Evolutionary conservation across 2,797 vertebrate species (phyloP).

Genomic region (Malurus splendens): DNA sequence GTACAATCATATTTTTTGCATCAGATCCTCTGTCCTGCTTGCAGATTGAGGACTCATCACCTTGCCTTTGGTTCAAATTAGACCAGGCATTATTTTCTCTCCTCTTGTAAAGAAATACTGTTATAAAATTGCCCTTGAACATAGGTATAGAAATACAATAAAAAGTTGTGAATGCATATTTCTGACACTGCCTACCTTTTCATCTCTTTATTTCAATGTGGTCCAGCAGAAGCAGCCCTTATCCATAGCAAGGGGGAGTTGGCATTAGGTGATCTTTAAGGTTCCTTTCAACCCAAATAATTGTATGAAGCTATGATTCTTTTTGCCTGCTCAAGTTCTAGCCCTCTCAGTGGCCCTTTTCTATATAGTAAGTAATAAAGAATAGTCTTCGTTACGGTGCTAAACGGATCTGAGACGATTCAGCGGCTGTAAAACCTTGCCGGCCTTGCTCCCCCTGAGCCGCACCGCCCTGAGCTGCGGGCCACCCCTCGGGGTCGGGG

Average conservation of each 20-base stretch:
- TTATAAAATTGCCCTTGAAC: neutral
- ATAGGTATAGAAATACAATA: neutral
- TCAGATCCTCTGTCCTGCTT: neutral
- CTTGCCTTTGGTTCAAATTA: neutral
- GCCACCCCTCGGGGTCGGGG: fast-evolving
- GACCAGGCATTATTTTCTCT: neutral
- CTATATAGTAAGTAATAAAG: fast-evolving
- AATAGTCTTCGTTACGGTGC: fast-evolving
- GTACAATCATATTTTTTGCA: neutral
- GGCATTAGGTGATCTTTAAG: neutral
- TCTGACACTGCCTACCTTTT: neutral
- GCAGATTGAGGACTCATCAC: neutral
- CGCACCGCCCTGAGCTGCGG: neutral
- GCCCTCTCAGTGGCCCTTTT: neutral
- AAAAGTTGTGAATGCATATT: fast-evolving
- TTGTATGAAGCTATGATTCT: neutral
- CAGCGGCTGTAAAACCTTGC: neutral
- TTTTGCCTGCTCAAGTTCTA: neutral
- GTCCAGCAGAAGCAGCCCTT: neutral
- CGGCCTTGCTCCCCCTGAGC: fast-evolving
- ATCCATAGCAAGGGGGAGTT: fast-evolving
- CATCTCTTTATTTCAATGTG: neutral
- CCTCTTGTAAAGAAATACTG: neutral
- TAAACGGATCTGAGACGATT: fast-evolving
- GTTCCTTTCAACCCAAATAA: neutral